A percentile compares a stretch with the other conserved stretches of the same genome.
Conservation (phyloP, 2,113 vertebrate genomes). For the Melanerpes formicivorus region DNA sequence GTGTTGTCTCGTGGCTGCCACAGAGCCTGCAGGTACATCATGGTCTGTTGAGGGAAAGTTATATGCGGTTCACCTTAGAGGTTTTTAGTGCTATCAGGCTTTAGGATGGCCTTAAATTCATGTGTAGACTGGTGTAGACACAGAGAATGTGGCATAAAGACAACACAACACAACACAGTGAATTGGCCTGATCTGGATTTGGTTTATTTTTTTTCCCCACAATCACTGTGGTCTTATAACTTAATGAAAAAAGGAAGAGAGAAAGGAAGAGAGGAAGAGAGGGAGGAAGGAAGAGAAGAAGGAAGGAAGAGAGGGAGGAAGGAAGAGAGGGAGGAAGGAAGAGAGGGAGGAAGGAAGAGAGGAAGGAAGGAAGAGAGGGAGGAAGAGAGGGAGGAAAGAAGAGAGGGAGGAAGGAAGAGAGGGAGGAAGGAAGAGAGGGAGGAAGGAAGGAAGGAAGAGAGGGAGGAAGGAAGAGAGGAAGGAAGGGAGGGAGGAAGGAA, state of each 20-base stretch:
- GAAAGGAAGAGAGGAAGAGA: background rate
- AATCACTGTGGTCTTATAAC: background rate
- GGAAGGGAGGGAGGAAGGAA: no score
- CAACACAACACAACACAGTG: accelerated
- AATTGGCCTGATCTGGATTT: background rate
- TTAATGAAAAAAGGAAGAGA: background rate
- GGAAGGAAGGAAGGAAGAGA: no score
- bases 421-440: no score
- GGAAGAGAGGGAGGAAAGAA: no score
- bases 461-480: no score
- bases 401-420: no score
- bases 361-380: no score
- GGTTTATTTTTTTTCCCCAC: background rate
- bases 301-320: no score
- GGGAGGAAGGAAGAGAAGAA: no score
- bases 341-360: no score
- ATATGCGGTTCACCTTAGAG: accelerated
- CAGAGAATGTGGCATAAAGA: background rate
- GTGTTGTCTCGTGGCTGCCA: background rate
- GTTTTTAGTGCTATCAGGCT: background rate
- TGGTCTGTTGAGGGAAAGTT: background rate
- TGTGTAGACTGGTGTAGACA: background rate
- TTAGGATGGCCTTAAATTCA: background rate
- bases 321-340: no score
- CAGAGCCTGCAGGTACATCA: background rate